phyloP scores from a whole-genome alignment of 2,888 invertebrate species.

The Philhelius pedissequus region DNA sequence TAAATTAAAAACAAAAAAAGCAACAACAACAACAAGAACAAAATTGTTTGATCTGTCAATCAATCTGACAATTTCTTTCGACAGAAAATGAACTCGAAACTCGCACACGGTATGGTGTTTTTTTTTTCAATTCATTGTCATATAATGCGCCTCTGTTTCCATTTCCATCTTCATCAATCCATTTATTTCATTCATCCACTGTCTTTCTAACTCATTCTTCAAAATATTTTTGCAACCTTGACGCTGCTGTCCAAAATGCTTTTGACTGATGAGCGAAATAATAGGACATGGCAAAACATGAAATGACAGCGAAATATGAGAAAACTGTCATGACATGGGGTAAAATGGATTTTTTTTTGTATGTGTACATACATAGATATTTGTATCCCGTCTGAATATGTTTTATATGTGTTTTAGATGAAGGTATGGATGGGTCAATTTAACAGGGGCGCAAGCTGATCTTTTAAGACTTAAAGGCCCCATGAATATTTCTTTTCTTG shows the following conservation, averaged over 20 bases:
- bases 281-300: constrained; percentile 68
- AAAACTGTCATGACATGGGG: constrained; percentile 64
- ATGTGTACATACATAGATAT: not conserved
- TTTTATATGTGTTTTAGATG: not conserved
- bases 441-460: not conserved
- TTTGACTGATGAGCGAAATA: constrained; percentile 67
- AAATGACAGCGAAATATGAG: constrained; percentile 68
- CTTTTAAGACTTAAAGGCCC: not conserved
- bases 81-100: not conserved
- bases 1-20: not conserved
- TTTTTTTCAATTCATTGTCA: constrained; percentile 41
- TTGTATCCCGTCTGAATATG: constrained; percentile 34
- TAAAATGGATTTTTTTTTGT: constrained; percentile 50
- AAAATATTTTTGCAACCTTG: constrained; percentile 67
- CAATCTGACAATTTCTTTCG: constrained; percentile 58
- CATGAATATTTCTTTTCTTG: not conserved
- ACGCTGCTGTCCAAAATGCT: constrained; percentile 66
- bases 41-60: constrained; percentile 65
- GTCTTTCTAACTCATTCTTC: constrained; percentile 62
- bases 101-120: not conserved
- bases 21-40: not conserved
- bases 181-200: constrained; percentile 54
- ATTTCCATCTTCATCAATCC: constrained; percentile 23
- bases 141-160: constrained; percentile 53
- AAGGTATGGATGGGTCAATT: not conserved